Percentiles rank a stretch among this genome's conserved stretches.
Evolutionary conservation across 2,797 vertebrate genomes (phyloP).

Genomic region (Champsocephalus gunnari): DNA sequence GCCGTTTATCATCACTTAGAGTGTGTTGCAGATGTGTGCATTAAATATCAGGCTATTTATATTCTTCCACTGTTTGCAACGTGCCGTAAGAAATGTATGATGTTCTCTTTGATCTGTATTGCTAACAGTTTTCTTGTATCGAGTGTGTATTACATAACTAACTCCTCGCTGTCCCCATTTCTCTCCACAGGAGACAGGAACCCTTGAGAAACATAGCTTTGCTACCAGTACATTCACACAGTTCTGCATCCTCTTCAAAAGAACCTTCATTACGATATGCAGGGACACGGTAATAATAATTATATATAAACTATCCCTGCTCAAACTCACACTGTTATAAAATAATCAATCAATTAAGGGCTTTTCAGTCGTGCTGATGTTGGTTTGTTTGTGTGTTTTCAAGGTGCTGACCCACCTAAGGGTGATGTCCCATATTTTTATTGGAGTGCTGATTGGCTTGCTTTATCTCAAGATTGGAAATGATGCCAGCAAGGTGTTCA

Average conservation of each 20-base stretch:
- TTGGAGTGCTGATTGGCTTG: constrained; percentile 95
- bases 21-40: too few relatives aligned
- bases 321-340: background rate
- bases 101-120: background rate
- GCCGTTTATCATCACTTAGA: background rate
- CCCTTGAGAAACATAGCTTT: constrained; percentile 95
- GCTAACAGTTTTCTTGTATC: background rate
- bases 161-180: background rate
- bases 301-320: background rate
- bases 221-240: constrained; percentile 95
- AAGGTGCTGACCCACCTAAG: constrained; percentile 97
- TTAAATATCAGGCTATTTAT: background rate
- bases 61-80: background rate
- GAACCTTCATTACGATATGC: constrained; percentile 94
- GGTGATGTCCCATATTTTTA: constrained; percentile 94
- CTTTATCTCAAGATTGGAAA: constrained; percentile 98
- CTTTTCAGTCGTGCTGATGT: background rate
- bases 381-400: constrained; percentile 32
- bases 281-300: constrained; percentile 90
- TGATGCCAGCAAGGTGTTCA: constrained; percentile 98
- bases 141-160: background rate
- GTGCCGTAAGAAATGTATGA: background rate
- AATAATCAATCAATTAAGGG: background rate
- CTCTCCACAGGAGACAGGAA: constrained; percentile 83
- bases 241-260: constrained; percentile 98